A percentile compares a stretch with the other conserved stretches of the same genome.
Conservation (phyloP, 2,113 vertebrate species). For the Elgaria multicarinata region DNA sequence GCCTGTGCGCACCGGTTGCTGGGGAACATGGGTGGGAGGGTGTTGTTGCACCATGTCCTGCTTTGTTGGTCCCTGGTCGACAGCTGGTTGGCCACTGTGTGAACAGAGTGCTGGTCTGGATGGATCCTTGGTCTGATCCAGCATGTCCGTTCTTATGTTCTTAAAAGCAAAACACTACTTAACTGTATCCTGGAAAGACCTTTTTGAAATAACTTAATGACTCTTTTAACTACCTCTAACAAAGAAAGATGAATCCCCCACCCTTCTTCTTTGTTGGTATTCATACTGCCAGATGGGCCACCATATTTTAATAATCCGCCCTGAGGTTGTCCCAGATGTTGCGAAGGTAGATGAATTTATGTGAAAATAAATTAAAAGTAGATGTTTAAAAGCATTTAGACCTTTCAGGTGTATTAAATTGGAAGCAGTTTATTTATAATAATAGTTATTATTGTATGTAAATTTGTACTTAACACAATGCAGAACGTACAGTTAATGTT, state of each 20-base stretch:
- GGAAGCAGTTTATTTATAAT: neutral
- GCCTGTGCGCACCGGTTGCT: no score
- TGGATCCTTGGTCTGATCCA: no score
- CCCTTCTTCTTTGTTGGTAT: neutral
- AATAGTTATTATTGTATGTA: neutral
- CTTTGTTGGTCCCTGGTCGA: no score
- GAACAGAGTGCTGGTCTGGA: no score
- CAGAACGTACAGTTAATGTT: neutral
- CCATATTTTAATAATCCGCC: slow-evolving; percentile 24
- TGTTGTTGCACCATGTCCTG: no score
- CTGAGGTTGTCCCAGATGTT: slow-evolving; percentile 37
- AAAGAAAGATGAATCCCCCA: neutral
- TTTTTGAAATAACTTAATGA: neutral
- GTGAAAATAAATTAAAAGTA: slow-evolving; percentile 18
- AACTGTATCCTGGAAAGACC: neutral
- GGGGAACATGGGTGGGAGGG: no score
- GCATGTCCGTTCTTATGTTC: no score
- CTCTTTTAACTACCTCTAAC: slow-evolving; percentile 4
- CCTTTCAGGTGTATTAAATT: neutral
- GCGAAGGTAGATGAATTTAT: slow-evolving; percentile 27
- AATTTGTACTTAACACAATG: neutral
- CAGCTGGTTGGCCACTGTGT: no score
- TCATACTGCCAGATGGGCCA: slow-evolving; percentile 20
- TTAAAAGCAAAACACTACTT: neutral
- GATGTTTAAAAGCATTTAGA: neutral